These are phyloP conservation scores for Carapus acus DNA, from an alignment of 2,797 vertebrate species.

Conservation along the genomic window DNA sequence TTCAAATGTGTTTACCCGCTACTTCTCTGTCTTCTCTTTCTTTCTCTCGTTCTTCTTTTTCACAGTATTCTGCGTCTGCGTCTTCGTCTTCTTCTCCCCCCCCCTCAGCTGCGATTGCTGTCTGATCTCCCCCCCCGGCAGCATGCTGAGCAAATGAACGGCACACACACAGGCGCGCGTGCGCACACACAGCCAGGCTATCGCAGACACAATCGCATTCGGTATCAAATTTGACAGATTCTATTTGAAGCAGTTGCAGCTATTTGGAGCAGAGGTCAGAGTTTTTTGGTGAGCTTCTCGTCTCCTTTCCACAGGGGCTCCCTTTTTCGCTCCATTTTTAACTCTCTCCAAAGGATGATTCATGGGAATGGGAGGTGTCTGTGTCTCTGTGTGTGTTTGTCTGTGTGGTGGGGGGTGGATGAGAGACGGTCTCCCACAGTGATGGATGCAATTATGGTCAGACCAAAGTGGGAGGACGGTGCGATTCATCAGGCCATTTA, in stretches of 20 bases:
- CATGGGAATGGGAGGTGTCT: conserved; percentile 26
- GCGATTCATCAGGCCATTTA: conserved; percentile 62
- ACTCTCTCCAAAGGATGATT: conserved; percentile 21
- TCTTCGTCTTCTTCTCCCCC: conserved; percentile 9
- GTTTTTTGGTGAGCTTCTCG: conserved; percentile 26
- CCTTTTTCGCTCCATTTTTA: too few species aligned
- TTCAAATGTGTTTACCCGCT: too few species aligned
- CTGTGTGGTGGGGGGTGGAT: too few species aligned
- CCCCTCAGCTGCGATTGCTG: conserved; percentile 28
- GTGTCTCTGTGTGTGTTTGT: too few species aligned
- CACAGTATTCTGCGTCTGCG: background rate
- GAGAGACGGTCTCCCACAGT: conserved; percentile 43
- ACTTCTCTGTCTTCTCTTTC: background rate
- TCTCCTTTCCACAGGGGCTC: background rate
- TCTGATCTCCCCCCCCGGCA: conserved; percentile 1
- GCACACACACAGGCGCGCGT: too few species aligned
- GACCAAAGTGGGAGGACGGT: conserved; percentile 49
- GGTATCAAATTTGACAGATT: too few species aligned
- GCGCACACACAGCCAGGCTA: conserved; percentile 25
- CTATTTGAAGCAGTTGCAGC: too few species aligned
- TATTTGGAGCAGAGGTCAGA: conserved; percentile 3
- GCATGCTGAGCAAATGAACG: conserved; percentile 29
- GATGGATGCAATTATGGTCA: conserved; percentile 59
- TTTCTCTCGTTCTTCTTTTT: background rate
- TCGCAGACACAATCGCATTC: conserved; percentile 1